These are phyloP conservation scores for Jordanella pulchra DNA, from an alignment of 2,797 vertebrate species.

Conservation along the genomic window DNA sequence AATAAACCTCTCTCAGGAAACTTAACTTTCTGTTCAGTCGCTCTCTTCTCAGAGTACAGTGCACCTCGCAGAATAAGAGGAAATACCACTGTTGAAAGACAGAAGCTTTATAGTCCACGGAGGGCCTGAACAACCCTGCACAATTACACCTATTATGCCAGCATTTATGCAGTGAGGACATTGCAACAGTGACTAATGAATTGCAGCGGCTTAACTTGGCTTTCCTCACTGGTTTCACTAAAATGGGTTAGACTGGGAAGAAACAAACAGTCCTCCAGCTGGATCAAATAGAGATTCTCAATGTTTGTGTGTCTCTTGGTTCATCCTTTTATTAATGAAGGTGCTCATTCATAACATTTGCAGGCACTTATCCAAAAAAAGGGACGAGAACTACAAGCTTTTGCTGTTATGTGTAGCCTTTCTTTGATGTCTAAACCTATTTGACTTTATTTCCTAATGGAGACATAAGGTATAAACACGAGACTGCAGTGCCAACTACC, in stretches of 20 bases:
- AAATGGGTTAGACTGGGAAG: conserved; percentile 35
- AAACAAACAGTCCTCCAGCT: conserved; percentile 49
- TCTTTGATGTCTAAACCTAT: conserved; percentile 19
- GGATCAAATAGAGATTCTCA: conserved; percentile 22
- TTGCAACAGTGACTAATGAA: conserved; percentile 55
- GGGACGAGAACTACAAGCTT: neutral
- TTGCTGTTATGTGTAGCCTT: conserved; percentile 4
- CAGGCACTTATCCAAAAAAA: neutral
- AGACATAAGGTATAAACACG: conserved; percentile 37
- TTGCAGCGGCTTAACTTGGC: conserved; percentile 58
- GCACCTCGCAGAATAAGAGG: conserved; percentile 69
- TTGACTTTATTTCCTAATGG: conserved; percentile 15
- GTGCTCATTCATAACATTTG: conserved; percentile 21
- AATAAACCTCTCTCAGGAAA: conserved; percentile 77
- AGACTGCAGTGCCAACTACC: conserved; percentile 26
- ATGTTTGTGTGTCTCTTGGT: conserved; percentile 41
- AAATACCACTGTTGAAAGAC: conserved; percentile 71
- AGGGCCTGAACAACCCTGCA: conserved; percentile 29
- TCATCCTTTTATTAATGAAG: conserved; percentile 54
- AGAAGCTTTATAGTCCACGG: conserved; percentile 58
- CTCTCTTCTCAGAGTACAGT: conserved; percentile 56
- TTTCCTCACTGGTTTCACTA: conserved; percentile 44
- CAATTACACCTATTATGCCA: conserved; percentile 43
- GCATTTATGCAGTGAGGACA: conserved; percentile 24
- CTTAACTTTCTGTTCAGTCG: conserved; percentile 69